phyloP scores from a whole-genome alignment of 2,797 vertebrate species.

The Epinephelus coioides region DNA sequence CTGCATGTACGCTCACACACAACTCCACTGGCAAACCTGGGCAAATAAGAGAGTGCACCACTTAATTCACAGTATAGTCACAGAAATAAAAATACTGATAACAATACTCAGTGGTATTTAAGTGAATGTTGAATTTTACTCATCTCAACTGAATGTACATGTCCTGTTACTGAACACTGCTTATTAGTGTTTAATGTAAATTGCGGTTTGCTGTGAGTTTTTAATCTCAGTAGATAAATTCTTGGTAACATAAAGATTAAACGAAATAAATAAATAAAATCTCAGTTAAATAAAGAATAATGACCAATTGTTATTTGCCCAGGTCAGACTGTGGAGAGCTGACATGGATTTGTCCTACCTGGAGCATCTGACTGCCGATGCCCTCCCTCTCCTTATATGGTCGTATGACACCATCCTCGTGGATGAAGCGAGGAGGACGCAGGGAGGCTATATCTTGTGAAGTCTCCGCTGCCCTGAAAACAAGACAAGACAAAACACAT shows the following conservation, averaged over 20 bases:
- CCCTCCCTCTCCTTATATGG: slow-evolving; percentile 96
- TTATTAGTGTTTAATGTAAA: no score
- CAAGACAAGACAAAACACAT: slow-evolving; percentile 2
- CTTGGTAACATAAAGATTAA: no score
- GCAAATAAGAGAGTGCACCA: neutral
- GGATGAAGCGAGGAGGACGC: slow-evolving; percentile 95
- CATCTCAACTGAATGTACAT: neutral
- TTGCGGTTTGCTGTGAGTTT: no score
- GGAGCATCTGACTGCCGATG: slow-evolving; percentile 96
- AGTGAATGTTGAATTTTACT: neutral
- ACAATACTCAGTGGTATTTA: neutral
- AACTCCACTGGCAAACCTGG: neutral
- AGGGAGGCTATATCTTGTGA: slow-evolving; percentile 92
- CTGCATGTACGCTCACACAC: neutral
- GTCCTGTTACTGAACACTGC: no score
- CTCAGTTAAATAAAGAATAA: neutral
- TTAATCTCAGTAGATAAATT: no score
- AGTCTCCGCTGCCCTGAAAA: slow-evolving; percentile 91
- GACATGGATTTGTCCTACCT: slow-evolving; percentile 84
- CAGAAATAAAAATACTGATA: neutral
- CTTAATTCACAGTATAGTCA: no score
- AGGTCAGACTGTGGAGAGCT: neutral
- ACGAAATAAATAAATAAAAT: neutral
- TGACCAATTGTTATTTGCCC: neutral
- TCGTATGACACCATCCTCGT: slow-evolving; percentile 97